Conservation (phyloP, 2,888 invertebrate species). For the Scaptomyza parva region DNA sequence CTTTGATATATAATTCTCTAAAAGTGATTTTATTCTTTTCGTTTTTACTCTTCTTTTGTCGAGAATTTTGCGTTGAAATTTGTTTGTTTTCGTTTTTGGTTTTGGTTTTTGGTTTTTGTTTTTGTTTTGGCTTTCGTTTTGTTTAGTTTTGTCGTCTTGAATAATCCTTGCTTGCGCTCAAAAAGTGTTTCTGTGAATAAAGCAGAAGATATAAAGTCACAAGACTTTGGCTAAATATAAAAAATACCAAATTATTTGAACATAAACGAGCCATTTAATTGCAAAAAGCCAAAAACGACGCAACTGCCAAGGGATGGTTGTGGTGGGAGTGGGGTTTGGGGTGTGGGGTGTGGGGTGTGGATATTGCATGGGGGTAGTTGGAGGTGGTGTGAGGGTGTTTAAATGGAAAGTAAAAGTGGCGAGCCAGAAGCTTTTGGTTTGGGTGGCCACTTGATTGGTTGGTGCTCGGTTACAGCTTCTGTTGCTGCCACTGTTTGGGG, state of each 20-base stretch:
- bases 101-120: slow-evolving; percentile 39
- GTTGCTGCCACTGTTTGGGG: slow-evolving; percentile 28
- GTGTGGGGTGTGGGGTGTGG: background rate
- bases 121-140: slow-evolving; percentile 43
- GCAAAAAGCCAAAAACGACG: slow-evolving; percentile 16
- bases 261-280: slow-evolving; percentile 41
- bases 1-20: slow-evolving; percentile 61
- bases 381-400: slow-evolving; percentile 32
- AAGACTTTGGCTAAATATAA: slow-evolving; percentile 37
- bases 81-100: slow-evolving; percentile 46
- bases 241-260: slow-evolving; percentile 23
- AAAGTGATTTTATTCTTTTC: slow-evolving; percentile 48
- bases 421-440: slow-evolving; percentile 73
- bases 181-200: slow-evolving; percentile 83
- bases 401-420: slow-evolving; percentile 76
- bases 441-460: slow-evolving; percentile 80
- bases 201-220: slow-evolving; percentile 48
- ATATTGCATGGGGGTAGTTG: background rate
- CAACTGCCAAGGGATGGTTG: background rate
- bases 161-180: slow-evolving; percentile 83
- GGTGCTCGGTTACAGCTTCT: slow-evolving; percentile 57
- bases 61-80: slow-evolving; percentile 59
- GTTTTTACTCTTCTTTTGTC: slow-evolving; percentile 48
- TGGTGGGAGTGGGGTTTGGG: background rate
- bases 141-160: slow-evolving; percentile 55